Evolutionary conservation across 2,797 vertebrate species (phyloP).

Genomic region (Coilia nasus): DNA sequence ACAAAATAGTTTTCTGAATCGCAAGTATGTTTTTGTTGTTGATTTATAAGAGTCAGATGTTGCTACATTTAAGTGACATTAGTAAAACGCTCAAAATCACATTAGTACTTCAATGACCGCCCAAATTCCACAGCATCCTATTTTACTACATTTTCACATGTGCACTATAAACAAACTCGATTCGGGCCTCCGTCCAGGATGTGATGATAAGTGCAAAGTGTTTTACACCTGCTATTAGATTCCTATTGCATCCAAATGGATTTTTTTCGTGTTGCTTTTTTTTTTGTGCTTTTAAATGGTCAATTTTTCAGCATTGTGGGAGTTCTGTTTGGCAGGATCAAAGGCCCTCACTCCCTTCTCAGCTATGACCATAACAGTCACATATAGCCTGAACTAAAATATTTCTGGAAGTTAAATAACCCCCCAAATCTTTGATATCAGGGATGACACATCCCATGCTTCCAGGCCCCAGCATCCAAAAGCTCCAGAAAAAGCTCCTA

Average conservation of each 20-base stretch:
- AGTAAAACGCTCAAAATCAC: neutral
- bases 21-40: neutral
- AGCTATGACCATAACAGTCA: conserved; percentile 5
- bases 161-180: conserved; percentile 42
- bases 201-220: neutral
- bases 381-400: neutral
- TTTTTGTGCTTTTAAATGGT: neutral
- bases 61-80: neutral
- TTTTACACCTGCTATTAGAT: neutral
- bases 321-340: neutral
- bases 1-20: neutral
- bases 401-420: neutral
- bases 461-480: conserved; percentile 43
- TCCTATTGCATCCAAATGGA: neutral
- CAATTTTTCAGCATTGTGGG: neutral
- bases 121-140: neutral
- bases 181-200: conserved; percentile 25
- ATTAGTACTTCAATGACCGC: neutral
- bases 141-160: conserved; percentile 28
- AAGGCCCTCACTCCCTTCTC: neutral
- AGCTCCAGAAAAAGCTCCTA: neutral
- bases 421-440: neutral
- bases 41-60: neutral
- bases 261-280: neutral
- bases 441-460: conserved; percentile 39